Evolutionary conservation across 2,888 invertebrate genomes (phyloP).

Genomic region (Apoderus coryli): DNA sequence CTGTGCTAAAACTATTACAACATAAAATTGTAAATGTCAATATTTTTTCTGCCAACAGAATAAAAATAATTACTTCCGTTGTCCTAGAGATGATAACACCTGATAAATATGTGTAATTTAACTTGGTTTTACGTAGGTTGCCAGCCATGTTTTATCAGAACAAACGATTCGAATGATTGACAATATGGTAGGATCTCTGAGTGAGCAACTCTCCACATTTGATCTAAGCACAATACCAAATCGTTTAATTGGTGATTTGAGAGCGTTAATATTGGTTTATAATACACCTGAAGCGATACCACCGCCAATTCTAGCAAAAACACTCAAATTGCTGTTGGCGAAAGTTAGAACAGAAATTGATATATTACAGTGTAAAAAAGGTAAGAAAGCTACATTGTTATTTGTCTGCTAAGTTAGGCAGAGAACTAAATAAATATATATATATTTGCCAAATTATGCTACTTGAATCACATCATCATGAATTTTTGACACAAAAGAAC

Average conservation of each 20-base stretch:
- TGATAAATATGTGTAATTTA: too few species aligned
- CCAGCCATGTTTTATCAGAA: constrained; percentile 44
- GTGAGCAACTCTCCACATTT: constrained; percentile 36
- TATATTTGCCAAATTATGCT: too few species aligned
- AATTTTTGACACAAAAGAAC: too few species aligned
- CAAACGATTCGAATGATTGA: constrained; percentile 45
- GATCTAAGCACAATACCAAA: constrained; percentile 37
- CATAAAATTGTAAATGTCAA: too few species aligned
- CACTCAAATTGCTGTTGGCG: constrained; percentile 26
- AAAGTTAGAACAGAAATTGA: constrained; percentile 26
- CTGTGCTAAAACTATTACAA: too few species aligned
- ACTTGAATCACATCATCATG: too few species aligned
- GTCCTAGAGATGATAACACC: too few species aligned
- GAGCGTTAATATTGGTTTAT: constrained; percentile 43
- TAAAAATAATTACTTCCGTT: too few species aligned
- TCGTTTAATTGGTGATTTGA: constrained; percentile 39
- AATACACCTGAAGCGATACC: constrained; percentile 31
- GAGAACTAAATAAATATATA: too few species aligned
- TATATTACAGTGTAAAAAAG: constrained; percentile 22
- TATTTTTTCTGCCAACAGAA: too few species aligned
- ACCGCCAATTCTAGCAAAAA: constrained; percentile 25
- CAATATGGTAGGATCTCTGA: constrained; percentile 44
- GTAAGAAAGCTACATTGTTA: constrained; percentile 20
- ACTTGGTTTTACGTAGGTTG: too few species aligned
- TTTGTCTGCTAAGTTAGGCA: not conserved